Evolutionary conservation across 2,888 invertebrate genomes (phyloP).

Genomic region (Lymantria dispar): DNA sequence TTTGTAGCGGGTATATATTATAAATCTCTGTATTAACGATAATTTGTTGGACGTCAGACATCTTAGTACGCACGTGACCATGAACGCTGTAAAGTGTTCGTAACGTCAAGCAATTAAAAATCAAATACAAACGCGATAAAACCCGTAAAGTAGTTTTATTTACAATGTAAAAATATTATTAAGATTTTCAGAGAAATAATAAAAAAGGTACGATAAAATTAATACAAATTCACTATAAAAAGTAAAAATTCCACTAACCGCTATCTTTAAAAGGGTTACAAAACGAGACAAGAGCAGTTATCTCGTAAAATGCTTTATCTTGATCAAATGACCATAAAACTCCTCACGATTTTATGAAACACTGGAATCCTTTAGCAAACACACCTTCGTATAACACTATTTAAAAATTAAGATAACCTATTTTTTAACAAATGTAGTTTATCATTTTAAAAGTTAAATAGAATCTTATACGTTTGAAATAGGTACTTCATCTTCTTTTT

Average conservation of each 20-base stretch:
- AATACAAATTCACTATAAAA: constrained; percentile 9
- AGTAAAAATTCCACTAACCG: constrained; percentile 15
- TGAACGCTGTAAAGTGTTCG: too few relatives aligned
- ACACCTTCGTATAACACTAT: constrained; percentile 15
- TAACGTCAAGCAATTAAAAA: too few relatives aligned
- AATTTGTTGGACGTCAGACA: too few relatives aligned
- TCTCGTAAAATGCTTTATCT: constrained; percentile 36
- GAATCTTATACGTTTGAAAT: not conserved
- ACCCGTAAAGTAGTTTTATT: too few relatives aligned
- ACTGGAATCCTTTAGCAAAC: constrained; percentile 22
- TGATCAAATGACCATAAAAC: constrained; percentile 39
- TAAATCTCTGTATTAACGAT: too few relatives aligned
- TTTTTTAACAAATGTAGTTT: constrained; percentile 3
- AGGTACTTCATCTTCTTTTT: too few relatives aligned
- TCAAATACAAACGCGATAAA: too few relatives aligned
- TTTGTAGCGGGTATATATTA: too few relatives aligned
- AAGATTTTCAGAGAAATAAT: not conserved
- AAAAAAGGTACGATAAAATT: constrained; percentile 5
- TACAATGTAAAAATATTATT: too few relatives aligned
- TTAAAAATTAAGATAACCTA: constrained; percentile 14
- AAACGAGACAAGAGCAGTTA: constrained; percentile 20
- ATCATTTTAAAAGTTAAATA: not conserved
- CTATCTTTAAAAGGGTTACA: constrained; percentile 11
- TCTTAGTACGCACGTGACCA: too few relatives aligned
- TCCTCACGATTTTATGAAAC: constrained; percentile 20